phyloP scores from a whole-genome alignment of 2,113 vertebrate species.

The Chascanopsetta lugubris region DNA sequence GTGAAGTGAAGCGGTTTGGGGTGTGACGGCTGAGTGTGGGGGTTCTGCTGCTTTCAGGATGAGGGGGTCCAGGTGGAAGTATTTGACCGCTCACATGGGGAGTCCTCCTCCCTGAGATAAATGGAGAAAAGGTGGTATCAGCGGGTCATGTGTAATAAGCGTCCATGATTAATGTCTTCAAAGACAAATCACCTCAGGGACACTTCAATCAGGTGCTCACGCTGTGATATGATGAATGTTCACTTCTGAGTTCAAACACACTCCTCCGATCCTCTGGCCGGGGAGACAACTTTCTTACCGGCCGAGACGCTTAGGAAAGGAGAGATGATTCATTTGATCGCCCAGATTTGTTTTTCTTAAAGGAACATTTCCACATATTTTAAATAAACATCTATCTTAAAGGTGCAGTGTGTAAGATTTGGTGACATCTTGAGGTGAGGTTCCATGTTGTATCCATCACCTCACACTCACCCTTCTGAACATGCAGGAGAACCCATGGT shows the following conservation, averaged over 20 bases:
- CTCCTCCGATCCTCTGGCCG: constrained; percentile 47
- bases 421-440: too few relatives aligned
- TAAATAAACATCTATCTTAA: constrained; percentile 19
- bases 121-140: constrained; percentile 55
- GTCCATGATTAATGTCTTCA: constrained; percentile 69
- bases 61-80: constrained; percentile 52
- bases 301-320: constrained; percentile 50
- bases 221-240: constrained; percentile 66
- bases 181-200: constrained; percentile 67
- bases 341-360: constrained; percentile 34
- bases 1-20: too few relatives aligned
- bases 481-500: too few relatives aligned
- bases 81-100: constrained; percentile 55
- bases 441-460: too few relatives aligned
- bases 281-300: constrained; percentile 36
- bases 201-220: constrained; percentile 64
- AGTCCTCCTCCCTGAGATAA: constrained; percentile 53
- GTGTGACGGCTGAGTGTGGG: too few relatives aligned
- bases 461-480: too few relatives aligned
- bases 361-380: constrained; percentile 30
- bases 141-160: constrained; percentile 68
- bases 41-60: too few relatives aligned
- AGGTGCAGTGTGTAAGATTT: too few relatives aligned
- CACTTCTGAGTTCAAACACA: constrained; percentile 62
- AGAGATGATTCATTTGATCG: constrained; percentile 58